A percentile compares a stretch with the other conserved stretches of the same genome.
These are phyloP conservation scores for Aegotheles bennettii DNA, from an alignment of 2,113 vertebrate species.

Conservation along the genomic window DNA sequence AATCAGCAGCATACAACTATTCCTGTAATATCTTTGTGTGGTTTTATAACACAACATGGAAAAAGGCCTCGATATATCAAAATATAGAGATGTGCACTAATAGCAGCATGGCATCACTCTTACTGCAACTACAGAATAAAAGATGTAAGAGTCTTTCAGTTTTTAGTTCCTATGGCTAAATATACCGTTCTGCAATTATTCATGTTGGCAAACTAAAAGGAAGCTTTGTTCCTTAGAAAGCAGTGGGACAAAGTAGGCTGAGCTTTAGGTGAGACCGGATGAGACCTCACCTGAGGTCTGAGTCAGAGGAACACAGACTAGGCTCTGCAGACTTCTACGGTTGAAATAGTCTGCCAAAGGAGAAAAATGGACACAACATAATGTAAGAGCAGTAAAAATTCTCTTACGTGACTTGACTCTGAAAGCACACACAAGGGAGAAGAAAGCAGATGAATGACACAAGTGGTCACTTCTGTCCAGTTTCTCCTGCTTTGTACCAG, in stretches of 20 bases:
- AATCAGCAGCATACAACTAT: not conserved
- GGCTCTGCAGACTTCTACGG: not conserved
- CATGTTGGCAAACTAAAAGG: not conserved
- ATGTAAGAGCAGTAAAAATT: not conserved
- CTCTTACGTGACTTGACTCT: not conserved
- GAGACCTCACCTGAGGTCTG: not conserved
- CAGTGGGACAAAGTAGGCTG: not conserved
- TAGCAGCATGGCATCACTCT: not conserved
- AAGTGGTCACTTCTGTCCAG: fast-evolving
- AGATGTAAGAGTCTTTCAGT: not conserved
- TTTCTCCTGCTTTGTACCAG: not conserved
- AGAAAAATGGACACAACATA: not conserved
- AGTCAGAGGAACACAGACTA: not conserved
- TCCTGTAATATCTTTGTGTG: not conserved
- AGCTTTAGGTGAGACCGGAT: not conserved
- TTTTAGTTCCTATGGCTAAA: not conserved
- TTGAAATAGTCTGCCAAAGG: not conserved
- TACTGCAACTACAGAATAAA: not conserved
- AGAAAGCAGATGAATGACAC: not conserved
- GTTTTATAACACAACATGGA: not conserved
- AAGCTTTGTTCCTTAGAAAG: not conserved
- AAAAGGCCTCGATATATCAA: not conserved
- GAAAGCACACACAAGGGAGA: not conserved
- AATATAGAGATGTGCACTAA: not conserved
- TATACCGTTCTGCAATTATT: not conserved